Base-by-base conservation (phyloP, 2,888 invertebrate species). In the Nomada fucata region DNA sequence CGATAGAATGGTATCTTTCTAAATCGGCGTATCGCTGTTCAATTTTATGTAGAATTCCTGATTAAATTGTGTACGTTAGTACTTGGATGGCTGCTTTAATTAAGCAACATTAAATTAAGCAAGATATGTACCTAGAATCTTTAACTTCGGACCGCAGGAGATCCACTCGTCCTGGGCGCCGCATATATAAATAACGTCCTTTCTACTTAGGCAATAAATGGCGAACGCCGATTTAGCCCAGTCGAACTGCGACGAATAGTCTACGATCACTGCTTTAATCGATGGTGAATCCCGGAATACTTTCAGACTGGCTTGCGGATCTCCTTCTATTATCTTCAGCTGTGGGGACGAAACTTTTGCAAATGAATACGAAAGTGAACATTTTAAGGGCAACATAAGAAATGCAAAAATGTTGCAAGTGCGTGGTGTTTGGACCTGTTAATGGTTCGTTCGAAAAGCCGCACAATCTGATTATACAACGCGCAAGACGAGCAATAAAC, bases 261-360 rank as follows among this genome's bases (percentile, higher is more conserved):
- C 95, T 26, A 95, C 91, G 0, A 95, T 94, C n/a, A 96, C 95
- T 0, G 95, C 95, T 20, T 95, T 95, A 0, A 95, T 93, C 0
- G 87, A 83, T 0, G 87, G 80, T 29, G 79, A 63, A 47, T 86
- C 78, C 0, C 74, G n/a, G 2, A 89, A n/a, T 1, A 67, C 68
- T 1, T 76, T 64, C 1, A 86, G 0, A 0, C 88, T 73, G 5
- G 42, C 61, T 0, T 9, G 1, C 5, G 72, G 0, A 20, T 83
- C 77, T 55, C 75, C 83, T 10, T 82, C 79, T 1, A 77, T 10
- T 44, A 70, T 0, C 10, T 78, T 29, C 47, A 88, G 85, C 91
- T 86, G 65, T 36, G 42, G 13, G 57, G 64, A 69, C 1, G 20
- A 47, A 57, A 26, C 10, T 47, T 47, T 47, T 13, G 47, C 0